A percentile compares a stretch with the other conserved stretches of the same genome.
Evolutionary conservation across 2,113 vertebrate genomes (phyloP).

Genomic region (Pyxicephalus adspersus): DNA sequence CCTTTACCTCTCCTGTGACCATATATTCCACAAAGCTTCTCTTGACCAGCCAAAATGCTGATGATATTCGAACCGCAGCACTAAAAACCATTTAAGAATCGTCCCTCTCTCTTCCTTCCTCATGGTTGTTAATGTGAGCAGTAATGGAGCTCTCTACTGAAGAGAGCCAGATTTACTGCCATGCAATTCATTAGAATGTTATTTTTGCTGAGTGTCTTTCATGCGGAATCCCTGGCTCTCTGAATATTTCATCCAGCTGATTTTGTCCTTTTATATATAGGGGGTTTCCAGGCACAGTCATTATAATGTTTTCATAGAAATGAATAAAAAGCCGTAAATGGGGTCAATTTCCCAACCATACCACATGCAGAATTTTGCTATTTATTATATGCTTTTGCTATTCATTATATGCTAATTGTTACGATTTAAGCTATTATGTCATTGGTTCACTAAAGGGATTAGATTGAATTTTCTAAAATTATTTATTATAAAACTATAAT

Average conservation of each 20-base stretch:
- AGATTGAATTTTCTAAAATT: too few species aligned
- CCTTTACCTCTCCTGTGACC: constrained; percentile 19
- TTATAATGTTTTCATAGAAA: neutral
- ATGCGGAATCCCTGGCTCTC: constrained; percentile 11
- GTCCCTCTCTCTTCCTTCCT: constrained; percentile 21
- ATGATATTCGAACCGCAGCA: constrained; percentile 25
- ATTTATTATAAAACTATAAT: too few species aligned
- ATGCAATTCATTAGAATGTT: constrained; percentile 42
- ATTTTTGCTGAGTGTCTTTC: constrained; percentile 45
- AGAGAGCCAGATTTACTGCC: constrained; percentile 33
- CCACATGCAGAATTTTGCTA: too few species aligned
- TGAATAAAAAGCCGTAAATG: too few species aligned
- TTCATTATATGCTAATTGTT: too few species aligned
- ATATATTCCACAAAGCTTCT: constrained; percentile 4
- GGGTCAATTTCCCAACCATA: too few species aligned
- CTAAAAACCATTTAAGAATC: constrained; percentile 30
- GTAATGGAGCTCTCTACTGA: constrained; percentile 34
- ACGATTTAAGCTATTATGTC: too few species aligned
- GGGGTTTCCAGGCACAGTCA: constrained; percentile 2
- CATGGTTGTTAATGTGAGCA: constrained; percentile 28
- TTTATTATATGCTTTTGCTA: too few species aligned
- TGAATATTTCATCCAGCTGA: constrained; percentile 35
- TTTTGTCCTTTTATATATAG: neutral
- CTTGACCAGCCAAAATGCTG: constrained; percentile 26
- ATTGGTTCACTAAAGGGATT: too few species aligned